A percentile compares a stretch with the other conserved stretches of the same genome.
phyloP scores from a whole-genome alignment of 2,113 vertebrate genomes.

The Haplotaxodon microlepis region DNA sequence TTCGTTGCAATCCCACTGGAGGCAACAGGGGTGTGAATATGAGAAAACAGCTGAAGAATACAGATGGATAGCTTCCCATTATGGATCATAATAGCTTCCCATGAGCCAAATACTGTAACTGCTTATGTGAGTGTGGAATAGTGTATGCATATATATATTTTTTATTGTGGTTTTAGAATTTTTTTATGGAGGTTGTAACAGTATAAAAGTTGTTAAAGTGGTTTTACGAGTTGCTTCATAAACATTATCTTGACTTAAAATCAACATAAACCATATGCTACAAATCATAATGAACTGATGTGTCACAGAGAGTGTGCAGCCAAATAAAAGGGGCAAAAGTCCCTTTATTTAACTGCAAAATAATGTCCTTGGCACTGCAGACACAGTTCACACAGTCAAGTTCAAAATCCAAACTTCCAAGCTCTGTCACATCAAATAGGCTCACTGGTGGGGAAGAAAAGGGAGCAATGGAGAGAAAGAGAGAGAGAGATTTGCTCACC shows the following conservation, averaged over 20 bases:
- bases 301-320: not conserved
- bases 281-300: not conserved
- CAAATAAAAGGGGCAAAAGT: not conserved
- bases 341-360: not conserved
- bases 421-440: conserved; percentile 3
- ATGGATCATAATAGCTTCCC: not conserved
- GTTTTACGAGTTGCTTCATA: not conserved
- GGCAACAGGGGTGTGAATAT: conserved; percentile 12
- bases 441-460: not conserved
- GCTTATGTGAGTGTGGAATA: not conserved
- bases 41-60: conserved; percentile 11
- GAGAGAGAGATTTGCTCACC: not conserved
- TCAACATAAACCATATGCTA: not conserved
- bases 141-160: not conserved
- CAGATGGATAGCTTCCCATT: conserved; percentile 29
- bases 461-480: not conserved
- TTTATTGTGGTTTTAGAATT: not conserved
- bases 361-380: not conserved
- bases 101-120: not conserved
- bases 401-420: not conserved
- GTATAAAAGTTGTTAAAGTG: not conserved
- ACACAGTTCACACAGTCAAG: not conserved
- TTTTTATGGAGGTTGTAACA: not conserved
- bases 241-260: not conserved
- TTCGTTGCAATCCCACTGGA: not conserved